Percentiles rank a stretch among this genome's conserved stretches.
Conservation (phyloP, 2,113 vertebrate species). For the Choloepus hoffmanni region DNA sequence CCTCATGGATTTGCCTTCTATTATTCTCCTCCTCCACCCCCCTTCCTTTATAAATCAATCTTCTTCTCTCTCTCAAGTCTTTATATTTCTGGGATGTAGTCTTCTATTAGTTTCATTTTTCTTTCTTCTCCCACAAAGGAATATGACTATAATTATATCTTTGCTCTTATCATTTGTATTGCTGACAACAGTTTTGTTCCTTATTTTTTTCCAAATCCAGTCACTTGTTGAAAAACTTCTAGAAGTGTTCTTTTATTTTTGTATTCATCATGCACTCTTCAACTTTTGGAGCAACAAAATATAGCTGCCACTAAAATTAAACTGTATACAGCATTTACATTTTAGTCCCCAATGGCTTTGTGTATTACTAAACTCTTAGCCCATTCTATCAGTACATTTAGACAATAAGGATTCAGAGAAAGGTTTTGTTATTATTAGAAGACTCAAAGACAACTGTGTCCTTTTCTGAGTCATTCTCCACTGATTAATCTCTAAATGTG, state of each 20-base stretch:
- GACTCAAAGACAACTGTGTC: neutral
- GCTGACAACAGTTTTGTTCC: constrained; percentile 8
- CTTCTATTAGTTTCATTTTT: neutral
- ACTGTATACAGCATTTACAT: neutral
- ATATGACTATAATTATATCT: neutral
- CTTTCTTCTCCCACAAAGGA: neutral
- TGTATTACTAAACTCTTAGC: neutral
- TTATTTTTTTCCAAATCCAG: neutral
- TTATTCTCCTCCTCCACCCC: neutral
- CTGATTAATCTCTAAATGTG: neutral
- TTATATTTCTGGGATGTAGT: neutral
- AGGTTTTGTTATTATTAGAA: neutral
- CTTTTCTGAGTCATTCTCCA: neutral
- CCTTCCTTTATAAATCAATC: neutral
- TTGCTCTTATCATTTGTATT: neutral
- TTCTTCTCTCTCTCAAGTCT: neutral
- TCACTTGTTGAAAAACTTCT: constrained; percentile 4
- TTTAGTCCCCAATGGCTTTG: neutral
- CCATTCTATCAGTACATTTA: neutral
- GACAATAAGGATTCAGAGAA: neutral
- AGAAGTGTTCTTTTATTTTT: neutral
- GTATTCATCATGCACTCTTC: neutral
- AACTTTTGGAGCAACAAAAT: neutral
- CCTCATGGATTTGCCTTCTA: neutral
- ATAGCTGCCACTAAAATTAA: neutral